phyloP scores from a whole-genome alignment of 2,113 vertebrate species.

The Pygoscelis adeliae region DNA sequence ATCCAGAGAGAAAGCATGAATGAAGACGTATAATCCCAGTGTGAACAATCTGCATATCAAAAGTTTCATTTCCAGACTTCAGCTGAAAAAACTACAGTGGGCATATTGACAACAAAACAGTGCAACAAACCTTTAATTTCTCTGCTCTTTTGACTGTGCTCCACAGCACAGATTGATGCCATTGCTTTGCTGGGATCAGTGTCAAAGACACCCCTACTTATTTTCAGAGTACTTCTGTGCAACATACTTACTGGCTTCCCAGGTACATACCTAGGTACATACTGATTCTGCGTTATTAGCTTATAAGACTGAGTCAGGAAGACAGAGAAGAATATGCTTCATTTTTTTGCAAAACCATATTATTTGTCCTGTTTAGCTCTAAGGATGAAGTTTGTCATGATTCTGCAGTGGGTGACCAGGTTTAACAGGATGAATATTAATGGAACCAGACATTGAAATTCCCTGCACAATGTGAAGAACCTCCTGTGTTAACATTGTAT shows the following conservation, averaged over 20 bases:
- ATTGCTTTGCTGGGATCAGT: not conserved
- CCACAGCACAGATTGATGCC: not conserved
- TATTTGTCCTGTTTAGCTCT: not conserved
- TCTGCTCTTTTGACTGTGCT: not conserved
- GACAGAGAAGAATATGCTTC: not conserved
- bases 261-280: not conserved
- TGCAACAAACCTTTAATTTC: not conserved
- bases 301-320: not conserved
- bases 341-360: not conserved
- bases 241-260: not conserved
- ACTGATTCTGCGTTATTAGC: not conserved
- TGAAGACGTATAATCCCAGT: not conserved
- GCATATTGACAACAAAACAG: not conserved
- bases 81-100: not conserved
- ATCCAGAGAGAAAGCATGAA: not conserved
- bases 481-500: not conserved
- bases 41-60: not conserved
- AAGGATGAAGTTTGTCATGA: not conserved
- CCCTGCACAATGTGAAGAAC: not conserved
- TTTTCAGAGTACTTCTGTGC: not conserved
- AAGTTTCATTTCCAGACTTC: not conserved
- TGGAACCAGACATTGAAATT: not conserved
- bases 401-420: not conserved
- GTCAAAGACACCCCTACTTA: not conserved
- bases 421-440: not conserved